Base-by-base conservation (phyloP, 1,140 invertebrate species). In the Drosophila repletoides region DNA sequence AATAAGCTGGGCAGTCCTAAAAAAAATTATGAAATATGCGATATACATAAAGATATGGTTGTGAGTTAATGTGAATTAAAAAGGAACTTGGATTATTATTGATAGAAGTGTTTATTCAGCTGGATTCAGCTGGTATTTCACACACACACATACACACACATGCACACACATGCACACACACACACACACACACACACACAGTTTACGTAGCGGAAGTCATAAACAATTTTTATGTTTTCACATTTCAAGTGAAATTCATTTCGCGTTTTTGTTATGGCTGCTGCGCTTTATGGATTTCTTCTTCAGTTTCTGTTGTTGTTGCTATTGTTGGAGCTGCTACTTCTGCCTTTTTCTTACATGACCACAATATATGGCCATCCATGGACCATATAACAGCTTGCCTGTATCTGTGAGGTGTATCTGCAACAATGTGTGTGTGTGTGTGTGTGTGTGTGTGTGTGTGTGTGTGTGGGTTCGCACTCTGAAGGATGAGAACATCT, bases 191-290 rank as follows among this genome's bases (percentile, higher is more conserved):
- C 59, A 55, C 56, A 58, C 26, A 59, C 73, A 76, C 65, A 66
- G 66, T 77, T 75, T 84, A 67, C 71, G 80, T 84, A 75, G 71
- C 80, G 79, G 79, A 84, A 84, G 80, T 86, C 79, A 84, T 84
- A 84, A 84, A 84, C 80, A 84, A 84, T 84, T 84, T 84, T 84
- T 84, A 84, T 84, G 79, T 84, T 86, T 84, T 84, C 79, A 84
- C 79, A 84, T 84, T 84, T 84, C 79, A 86, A 84, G 79, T 84
- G 79, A 84, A 84, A 84, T 84, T 84, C 80, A 84, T 84, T 84
- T 84, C 79, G 79, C 80, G 79, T 84, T 79, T 74, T 79, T 84
- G 74, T 84, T 83, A 84, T 84, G 79, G 79, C 74, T 79, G 79
- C 79, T 84, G 79, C 79, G 80, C 79, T 83, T 83, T 83, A 84